Base-by-base conservation (phyloP, 1,140 invertebrate genomes). In the Leptinotarsa defecta region DNA sequence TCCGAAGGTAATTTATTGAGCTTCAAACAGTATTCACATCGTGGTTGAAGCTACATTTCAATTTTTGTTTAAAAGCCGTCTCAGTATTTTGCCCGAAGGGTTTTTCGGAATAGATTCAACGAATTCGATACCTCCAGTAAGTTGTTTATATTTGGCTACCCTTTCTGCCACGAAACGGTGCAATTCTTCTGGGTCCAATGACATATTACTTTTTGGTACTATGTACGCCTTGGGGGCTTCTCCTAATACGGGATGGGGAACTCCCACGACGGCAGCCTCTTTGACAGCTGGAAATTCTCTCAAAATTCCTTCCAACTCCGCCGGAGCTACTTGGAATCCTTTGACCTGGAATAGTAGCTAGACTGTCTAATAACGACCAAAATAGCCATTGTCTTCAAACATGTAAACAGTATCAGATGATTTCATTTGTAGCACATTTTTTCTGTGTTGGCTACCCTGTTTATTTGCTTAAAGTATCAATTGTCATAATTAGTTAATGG, bases 211-310 rank as follows among this genome's bases (percentile, higher is more conserved):
- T 72, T 89, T 89, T 1, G 83, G 74, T 0, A 93, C 89, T 5
- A 94, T 85, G 80, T 92, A 92, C 0, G 93, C 93, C 78, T 90
- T 91, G 0, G 95, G 94, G 2, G 91, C 86, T 87, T 97, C 96
- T 3, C 95, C 95, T 70, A 86, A 86, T 62, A 88, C 86, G 1
- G 87, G 85, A 83, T 96, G 91, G 0, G 93, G 91, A 48, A 95
- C 87, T 4, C 95, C 95, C 78, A 97, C 87, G 1, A 98, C 95
- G 1, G 92, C 95, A 1, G 91, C 94, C 82, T 97, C 95, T 4
- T 86, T 80, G 1, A 98, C 86, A 64, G 89, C 90, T 0, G 93
- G 91, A 86, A 96, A 93, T 49, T 87, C 88, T 71, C 94, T 87
- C 22, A 98, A 82, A 15, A 97, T 77, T 17, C 89, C 92, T 87